Evolutionary conservation across 1,140 invertebrate genomes (phyloP).

Genomic region (Lordiphosa collinella): DNA sequence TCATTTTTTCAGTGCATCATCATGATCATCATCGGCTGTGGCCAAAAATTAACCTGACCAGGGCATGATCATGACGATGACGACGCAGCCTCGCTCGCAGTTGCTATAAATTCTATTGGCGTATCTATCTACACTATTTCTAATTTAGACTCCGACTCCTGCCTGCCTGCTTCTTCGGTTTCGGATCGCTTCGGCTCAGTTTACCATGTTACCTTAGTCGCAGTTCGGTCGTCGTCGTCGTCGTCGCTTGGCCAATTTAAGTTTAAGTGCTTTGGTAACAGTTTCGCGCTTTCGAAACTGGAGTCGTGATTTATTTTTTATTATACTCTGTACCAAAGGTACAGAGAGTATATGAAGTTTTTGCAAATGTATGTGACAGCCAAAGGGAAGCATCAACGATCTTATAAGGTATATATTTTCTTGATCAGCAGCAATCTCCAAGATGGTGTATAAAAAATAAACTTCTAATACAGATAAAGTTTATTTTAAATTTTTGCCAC

Average conservation of each 20-base stretch:
- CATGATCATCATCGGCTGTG: conserved; percentile 70
- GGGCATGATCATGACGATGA: conserved; percentile 63
- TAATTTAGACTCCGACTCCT: conserved; percentile 55
- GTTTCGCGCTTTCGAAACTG: conserved; percentile 77
- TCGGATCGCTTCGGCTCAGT: conserved; percentile 16
- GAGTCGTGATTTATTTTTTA: conserved; percentile 76
- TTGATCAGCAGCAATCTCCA: no score
- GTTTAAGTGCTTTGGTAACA: conserved; percentile 78
- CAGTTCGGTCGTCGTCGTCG: conserved; percentile 8
- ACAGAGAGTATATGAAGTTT: no score
- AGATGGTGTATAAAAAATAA: no score
- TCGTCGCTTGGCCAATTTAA: conserved; percentile 71
- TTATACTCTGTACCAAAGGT: no score
- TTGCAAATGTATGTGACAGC: no score
- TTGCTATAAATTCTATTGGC: conserved; percentile 75
- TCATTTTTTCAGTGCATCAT: conserved; percentile 19
- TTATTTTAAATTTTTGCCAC: no score
- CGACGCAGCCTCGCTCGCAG: conserved; percentile 41
- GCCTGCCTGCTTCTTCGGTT: conserved; percentile 19
- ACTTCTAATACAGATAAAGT: no score
- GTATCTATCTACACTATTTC: conserved; percentile 78
- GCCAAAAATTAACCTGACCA: conserved; percentile 72
- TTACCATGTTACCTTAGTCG: conserved; percentile 40
- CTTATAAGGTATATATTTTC: no score
- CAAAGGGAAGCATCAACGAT: no score